Percentiles rank a stretch among this genome's conserved stretches.
These are phyloP conservation scores for Ips typographus DNA, from an alignment of 1,140 invertebrate genomes.

Conservation along the genomic window DNA sequence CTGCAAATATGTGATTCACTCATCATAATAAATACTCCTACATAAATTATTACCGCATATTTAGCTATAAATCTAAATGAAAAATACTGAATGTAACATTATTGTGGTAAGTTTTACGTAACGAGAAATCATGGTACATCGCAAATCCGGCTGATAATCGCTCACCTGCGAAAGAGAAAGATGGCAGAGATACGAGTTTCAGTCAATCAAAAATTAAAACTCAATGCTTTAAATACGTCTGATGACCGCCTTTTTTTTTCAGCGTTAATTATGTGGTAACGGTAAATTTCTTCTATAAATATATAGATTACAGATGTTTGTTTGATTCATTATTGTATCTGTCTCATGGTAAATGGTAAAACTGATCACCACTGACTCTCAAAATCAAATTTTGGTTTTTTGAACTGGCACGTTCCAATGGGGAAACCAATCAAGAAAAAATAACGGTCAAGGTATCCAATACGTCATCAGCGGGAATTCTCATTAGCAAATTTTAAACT, in stretches of 20 bases:
- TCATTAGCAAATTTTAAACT: conserved; percentile 15
- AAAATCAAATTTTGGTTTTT: too few relatives aligned
- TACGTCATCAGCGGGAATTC: conserved; percentile 1
- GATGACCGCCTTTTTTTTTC: conserved; percentile 30
- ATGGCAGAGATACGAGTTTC: conserved; percentile 22
- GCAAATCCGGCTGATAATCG: conserved; percentile 1
- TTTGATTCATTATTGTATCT: conserved; percentile 15
- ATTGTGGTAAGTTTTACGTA: neutral
- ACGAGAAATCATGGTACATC: conserved; percentile 5
- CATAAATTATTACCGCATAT: too few relatives aligned
- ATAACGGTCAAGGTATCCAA: too few relatives aligned
- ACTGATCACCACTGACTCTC: too few relatives aligned
- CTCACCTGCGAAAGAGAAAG: conserved; percentile 7
- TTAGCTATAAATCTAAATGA: neutral
- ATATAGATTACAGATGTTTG: conserved; percentile 33
- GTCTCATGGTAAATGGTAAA: neutral
- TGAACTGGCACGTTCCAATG: too few relatives aligned
- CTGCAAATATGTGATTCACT: too few relatives aligned
- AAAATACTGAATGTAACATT: neutral
- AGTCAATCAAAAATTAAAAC: conserved; percentile 34
- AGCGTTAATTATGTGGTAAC: conserved; percentile 31
- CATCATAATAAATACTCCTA: too few relatives aligned
- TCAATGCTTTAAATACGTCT: conserved; percentile 30
- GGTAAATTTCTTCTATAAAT: conserved; percentile 34
- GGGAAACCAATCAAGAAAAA: too few relatives aligned